Conservation (phyloP, 2,888 invertebrate species). For the Cerceris ruficornis region DNA sequence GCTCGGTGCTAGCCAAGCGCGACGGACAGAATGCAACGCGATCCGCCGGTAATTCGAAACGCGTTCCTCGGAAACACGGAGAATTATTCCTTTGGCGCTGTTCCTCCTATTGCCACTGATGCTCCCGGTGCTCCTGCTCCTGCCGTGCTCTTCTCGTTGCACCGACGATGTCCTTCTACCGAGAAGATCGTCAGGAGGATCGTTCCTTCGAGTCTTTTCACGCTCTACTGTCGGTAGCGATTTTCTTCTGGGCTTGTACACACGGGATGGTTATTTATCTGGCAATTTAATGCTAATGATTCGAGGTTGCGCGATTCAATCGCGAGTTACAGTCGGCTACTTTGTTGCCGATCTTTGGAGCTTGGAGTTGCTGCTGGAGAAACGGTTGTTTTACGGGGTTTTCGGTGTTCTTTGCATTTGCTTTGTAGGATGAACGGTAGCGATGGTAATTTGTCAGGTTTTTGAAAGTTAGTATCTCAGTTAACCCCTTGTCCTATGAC, state of each 20-base stretch:
- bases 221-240: constrained; percentile 16
- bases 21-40: constrained; percentile 78
- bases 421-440: too few species aligned
- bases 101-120: constrained; percentile 56
- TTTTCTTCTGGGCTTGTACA: background rate
- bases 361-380: too few species aligned
- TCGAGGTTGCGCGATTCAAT: background rate
- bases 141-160: constrained; percentile 19
- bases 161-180: constrained; percentile 29
- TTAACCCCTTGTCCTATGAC: too few species aligned
- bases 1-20: constrained; percentile 77
- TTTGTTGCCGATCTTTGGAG: too few species aligned
- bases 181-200: constrained; percentile 33
- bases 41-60: constrained; percentile 78
- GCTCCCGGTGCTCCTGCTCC: constrained; percentile 44
- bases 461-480: too few species aligned
- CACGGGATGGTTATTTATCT: background rate
- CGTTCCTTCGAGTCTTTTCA: constrained; percentile 11
- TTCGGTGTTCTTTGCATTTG: too few species aligned
- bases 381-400: too few species aligned
- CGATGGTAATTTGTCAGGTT: too few species aligned
- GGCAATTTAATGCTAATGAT: background rate
- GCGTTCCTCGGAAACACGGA: constrained; percentile 75
- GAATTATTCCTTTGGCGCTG: constrained; percentile 73
- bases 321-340: background rate